Evolutionary conservation across 1,140 invertebrate species (phyloP), one percentile per base, ranked within the genome.

Genomic region (Drosophila persimilis): DNA sequence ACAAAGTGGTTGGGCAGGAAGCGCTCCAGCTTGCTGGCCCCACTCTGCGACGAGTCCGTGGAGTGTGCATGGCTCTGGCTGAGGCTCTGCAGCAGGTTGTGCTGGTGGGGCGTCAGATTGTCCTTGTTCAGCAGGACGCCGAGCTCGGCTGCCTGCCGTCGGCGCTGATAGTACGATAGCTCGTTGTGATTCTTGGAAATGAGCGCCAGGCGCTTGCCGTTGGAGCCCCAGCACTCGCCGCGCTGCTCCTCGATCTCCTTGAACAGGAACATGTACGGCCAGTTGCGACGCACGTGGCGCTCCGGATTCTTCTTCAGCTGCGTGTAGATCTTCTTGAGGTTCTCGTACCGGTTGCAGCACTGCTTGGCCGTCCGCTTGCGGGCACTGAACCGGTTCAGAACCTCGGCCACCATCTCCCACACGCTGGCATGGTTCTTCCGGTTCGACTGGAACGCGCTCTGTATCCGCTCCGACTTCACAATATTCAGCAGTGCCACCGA

Each of bases 181-280:
- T 91, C 90, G 45, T 91, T 85, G 63, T 91, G 81, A 56, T 90
- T 90, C 63, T 91, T 91, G 0, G 81, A 63, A 26, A 89, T 85
- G 11, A 91, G 51, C 0, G 89, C 83, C 29, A 91, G 54, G 0
- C 90, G 77, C 46, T 91, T 91, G n/a, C 83, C 79, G 58, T 90
- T 91, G 2, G 90, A 89, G 51, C 90, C 90, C 90, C 90, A 91
- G 75, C 88, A 90, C 43, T 91, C 90, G 53, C 90, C 90, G 13
- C 90, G 81, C 45, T 91, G 90, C 65, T 91, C 90, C 59, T 91
- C 90, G 58, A 91, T 91, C 72, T 91, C 90, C 55, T 90, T 90
- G 64, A 91, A 91, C 6, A 91, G 75, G 47, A 90, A 91, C 90
- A 91, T 91, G 44, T 91, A 91, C 6, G 90, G 90, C 90, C 90